Conservation (phyloP, 2,888 invertebrate genomes). For the Diogma glabrata region DNA sequence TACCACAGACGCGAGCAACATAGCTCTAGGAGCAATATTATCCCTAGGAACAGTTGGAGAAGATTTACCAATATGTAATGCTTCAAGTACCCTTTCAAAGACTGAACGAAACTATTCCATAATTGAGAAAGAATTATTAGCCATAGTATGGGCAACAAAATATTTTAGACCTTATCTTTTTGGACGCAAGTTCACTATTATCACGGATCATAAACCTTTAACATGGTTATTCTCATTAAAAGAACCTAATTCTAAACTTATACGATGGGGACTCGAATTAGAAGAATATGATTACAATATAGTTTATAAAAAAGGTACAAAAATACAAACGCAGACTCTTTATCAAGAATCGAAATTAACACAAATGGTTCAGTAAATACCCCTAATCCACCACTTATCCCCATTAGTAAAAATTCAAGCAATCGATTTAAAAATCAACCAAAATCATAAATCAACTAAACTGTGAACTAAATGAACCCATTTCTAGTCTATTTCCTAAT, state of each 20-base stretch:
- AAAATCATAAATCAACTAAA: too few relatives aligned
- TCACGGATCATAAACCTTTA: too few relatives aligned
- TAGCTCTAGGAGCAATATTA: background rate
- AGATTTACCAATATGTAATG: background rate
- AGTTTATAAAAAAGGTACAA: conserved; percentile 18
- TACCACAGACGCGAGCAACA: background rate
- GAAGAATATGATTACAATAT: too few relatives aligned
- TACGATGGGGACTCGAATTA: too few relatives aligned
- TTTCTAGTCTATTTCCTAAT: too few relatives aligned
- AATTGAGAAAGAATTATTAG: conserved; percentile 27
- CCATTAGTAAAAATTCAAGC: too few relatives aligned
- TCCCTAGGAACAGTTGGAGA: background rate
- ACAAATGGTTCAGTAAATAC: too few relatives aligned
- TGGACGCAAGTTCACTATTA: conserved; percentile 21
- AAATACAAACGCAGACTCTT: conserved; percentile 18
- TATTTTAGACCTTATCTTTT: conserved; percentile 27
- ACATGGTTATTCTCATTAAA: too few relatives aligned
- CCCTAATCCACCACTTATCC: too few relatives aligned
- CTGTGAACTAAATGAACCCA: too few relatives aligned
- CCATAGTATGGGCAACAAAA: background rate
- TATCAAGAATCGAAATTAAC: conserved; percentile 17
- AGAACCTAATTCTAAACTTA: too few relatives aligned
- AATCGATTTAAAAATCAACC: too few relatives aligned
- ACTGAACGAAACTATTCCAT: conserved; percentile 21
- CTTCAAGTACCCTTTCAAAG: conserved; percentile 18